Percentiles rank a stretch among this genome's conserved stretches.
Conservation (phyloP, 2,888 invertebrate species). For the Taphrorychus bicolor region DNA sequence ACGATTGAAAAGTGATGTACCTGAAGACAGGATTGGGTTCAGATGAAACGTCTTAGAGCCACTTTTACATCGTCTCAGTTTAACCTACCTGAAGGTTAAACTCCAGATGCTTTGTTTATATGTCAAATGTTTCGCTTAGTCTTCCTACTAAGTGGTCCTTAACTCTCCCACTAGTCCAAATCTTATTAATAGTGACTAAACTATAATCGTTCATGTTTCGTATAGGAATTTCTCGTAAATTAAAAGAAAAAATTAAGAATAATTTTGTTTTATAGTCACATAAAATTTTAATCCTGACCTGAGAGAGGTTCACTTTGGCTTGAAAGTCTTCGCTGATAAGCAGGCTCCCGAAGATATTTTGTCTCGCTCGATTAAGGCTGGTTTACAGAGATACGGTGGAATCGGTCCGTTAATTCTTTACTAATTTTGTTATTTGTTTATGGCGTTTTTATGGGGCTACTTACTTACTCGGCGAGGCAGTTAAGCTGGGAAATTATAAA, state of each 20-base stretch:
- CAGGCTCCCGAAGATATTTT: slow-evolving; percentile 45
- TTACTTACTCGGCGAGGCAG: slow-evolving; percentile 28
- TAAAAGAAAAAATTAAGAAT: too few relatives aligned
- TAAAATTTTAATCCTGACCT: background rate
- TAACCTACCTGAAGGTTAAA: too few relatives aligned
- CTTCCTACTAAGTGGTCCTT: too few relatives aligned
- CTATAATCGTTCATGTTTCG: too few relatives aligned
- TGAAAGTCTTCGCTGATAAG: slow-evolving; percentile 24
- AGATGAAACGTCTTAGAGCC: too few relatives aligned
- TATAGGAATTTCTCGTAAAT: too few relatives aligned
- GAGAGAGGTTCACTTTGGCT: background rate
- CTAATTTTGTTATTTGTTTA: slow-evolving; percentile 49
- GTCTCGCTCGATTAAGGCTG: slow-evolving; percentile 46
- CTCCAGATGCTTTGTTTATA: too few relatives aligned
- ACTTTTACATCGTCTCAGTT: too few relatives aligned
- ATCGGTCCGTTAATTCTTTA: slow-evolving; percentile 46
- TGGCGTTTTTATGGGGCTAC: slow-evolving; percentile 40
- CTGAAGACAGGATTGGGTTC: slow-evolving; percentile 42
- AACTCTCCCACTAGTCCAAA: too few relatives aligned
- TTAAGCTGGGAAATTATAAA: slow-evolving; percentile 26
- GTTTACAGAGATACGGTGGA: slow-evolving; percentile 39
- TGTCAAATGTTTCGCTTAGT: too few relatives aligned
- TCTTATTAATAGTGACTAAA: too few relatives aligned
- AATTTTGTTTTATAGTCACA: background rate
- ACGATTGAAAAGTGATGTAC: slow-evolving; percentile 57